phyloP scores from a whole-genome alignment of 2,888 invertebrate species.

The Lumbricus terrestris region DNA sequence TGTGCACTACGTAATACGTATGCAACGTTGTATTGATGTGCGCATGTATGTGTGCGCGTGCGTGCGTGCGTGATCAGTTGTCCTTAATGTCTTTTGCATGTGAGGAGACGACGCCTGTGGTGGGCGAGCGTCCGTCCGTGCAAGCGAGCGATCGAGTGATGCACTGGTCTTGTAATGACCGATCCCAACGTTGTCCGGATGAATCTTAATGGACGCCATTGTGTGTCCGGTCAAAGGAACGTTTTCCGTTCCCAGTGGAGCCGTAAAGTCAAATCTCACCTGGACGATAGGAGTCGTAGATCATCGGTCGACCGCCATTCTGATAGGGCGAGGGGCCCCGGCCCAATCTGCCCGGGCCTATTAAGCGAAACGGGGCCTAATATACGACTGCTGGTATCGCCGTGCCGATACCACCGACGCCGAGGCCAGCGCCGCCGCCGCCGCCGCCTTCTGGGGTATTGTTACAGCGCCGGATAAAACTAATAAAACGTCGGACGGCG shows the following conservation, averaged over 20 bases:
- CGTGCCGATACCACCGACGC: no score
- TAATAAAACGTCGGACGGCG: not conserved
- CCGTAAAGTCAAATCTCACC: not conserved
- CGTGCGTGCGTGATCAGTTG: no score
- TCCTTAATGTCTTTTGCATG: not conserved
- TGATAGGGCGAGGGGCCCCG: not conserved
- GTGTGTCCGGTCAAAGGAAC: not conserved
- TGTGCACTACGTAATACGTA: no score
- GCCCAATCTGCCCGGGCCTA: slow-evolving; percentile 3
- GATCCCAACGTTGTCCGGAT: not conserved
- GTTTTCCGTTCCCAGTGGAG: not conserved
- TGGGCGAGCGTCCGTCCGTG: no score
- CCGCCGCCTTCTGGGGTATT: not conserved
- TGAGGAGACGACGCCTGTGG: not conserved
- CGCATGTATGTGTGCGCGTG: not conserved
- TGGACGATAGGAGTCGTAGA: not conserved
- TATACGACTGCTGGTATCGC: slow-evolving; percentile 12
- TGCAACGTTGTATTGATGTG: not conserved
- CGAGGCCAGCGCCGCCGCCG: no score
- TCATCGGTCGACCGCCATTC: not conserved
- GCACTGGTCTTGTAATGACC: slow-evolving; percentile 5
- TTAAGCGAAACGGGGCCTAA: not conserved
- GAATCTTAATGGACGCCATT: slow-evolving; percentile 4
- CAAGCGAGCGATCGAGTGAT: not conserved
- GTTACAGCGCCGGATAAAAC: not conserved